A percentile compares a stretch with the other conserved stretches of the same genome.
phyloP scores from a whole-genome alignment of 2,113 vertebrate species.

The Corythoichthys haematopterus region DNA sequence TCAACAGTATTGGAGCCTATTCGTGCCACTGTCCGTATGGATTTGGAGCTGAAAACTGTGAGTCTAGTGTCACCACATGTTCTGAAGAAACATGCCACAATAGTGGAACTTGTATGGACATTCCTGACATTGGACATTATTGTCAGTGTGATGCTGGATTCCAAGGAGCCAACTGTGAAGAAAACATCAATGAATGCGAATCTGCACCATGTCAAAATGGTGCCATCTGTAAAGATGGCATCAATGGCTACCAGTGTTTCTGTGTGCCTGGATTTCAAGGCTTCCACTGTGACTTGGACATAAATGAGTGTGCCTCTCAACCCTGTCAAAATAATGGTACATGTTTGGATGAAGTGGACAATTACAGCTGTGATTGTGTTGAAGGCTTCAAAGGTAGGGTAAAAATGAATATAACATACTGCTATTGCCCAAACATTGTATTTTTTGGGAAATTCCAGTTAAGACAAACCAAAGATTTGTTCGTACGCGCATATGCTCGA shows the following conservation, averaged over 20 bases:
- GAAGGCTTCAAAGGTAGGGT: constrained; percentile 81
- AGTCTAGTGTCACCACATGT: constrained; percentile 56
- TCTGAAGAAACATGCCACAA: constrained; percentile 74
- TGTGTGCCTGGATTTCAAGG: constrained; percentile 97
- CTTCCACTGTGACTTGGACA: constrained; percentile 88
- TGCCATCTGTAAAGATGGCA: constrained; percentile 82
- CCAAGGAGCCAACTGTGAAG: constrained; percentile 71
- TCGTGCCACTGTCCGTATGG: constrained; percentile 74
- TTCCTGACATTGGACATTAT: constrained; percentile 40
- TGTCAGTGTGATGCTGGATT: constrained; percentile 77
- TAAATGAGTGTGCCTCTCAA: constrained; percentile 89
- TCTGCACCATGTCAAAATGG: constrained; percentile 85
- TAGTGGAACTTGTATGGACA: constrained; percentile 69
- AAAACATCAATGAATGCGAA: constrained; percentile 73
- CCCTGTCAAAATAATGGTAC: constrained; percentile 86
- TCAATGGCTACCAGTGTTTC: constrained; percentile 81
- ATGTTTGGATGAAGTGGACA: constrained; percentile 84
- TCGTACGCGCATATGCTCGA: too few species aligned
- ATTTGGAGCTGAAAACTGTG: constrained; percentile 63
- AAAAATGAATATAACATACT: not conserved
- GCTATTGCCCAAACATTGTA: too few species aligned
- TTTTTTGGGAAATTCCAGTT: too few species aligned
- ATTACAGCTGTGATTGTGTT: constrained; percentile 78
- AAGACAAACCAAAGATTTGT: too few species aligned
- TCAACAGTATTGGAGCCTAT: constrained; percentile 52